Conservation (phyloP, 2,888 invertebrate species). For the Opisthograptis luteolata region DNA sequence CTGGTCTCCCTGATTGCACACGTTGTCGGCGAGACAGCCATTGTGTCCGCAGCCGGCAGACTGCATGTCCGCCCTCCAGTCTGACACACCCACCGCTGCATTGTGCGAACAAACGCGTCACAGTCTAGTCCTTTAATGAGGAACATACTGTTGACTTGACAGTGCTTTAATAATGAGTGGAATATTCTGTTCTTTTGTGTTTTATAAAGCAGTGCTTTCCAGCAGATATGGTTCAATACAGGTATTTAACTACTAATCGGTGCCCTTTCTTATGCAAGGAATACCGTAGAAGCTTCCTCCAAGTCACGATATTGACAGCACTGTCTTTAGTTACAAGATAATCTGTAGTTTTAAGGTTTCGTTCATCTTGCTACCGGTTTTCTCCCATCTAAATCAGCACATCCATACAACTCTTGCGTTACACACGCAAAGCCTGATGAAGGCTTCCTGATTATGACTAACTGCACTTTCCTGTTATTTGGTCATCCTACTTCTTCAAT, state of each 20-base stretch:
- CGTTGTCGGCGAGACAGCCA: conserved; percentile 10
- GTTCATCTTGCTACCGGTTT: too few species aligned
- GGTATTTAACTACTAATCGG: too few species aligned
- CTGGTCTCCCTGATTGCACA: conserved; percentile 7
- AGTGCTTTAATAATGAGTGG: conserved; percentile 1
- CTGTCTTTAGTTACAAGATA: too few species aligned
- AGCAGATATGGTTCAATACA: too few species aligned
- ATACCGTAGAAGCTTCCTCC: too few species aligned
- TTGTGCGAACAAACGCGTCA: not conserved
- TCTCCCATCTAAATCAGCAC: too few species aligned
- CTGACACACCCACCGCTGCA: conserved; percentile 1
- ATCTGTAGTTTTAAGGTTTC: too few species aligned
- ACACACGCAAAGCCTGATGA: conserved; percentile 6
- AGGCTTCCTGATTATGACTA: conserved; percentile 9
- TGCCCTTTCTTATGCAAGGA: too few species aligned
- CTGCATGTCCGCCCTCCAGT: conserved; percentile 13
- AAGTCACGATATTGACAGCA: too few species aligned
- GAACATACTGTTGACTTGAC: not conserved
- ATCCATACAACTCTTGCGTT: too few species aligned
- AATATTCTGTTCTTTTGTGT: too few species aligned
- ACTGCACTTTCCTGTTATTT: conserved; percentile 10
- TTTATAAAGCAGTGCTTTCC: too few species aligned
- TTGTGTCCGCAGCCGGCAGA: conserved; percentile 19
- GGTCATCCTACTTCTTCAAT: not conserved
- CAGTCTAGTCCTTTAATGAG: conserved; percentile 1